Evolutionary conservation across 2,797 vertebrate species (phyloP).

Genomic region (Acomys russatus): DNA sequence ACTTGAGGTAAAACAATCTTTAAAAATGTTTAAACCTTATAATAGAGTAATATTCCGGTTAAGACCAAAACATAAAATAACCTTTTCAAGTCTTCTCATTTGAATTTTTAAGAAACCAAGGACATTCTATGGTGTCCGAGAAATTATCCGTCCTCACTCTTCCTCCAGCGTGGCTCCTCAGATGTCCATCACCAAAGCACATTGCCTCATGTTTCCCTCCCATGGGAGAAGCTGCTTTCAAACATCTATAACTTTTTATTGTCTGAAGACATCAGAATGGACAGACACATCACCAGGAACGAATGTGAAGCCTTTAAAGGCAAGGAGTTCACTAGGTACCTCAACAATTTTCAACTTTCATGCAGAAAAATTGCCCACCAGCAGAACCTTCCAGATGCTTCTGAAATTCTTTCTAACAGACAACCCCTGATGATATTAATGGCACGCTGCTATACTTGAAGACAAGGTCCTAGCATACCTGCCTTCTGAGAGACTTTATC

Average conservation of each 20-base stretch:
- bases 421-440: too few species aligned
- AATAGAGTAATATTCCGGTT: slow-evolving; percentile 42
- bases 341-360: neutral
- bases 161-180: neutral
- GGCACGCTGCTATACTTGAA: too few species aligned
- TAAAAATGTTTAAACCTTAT: slow-evolving; percentile 35
- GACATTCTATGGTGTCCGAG: neutral
- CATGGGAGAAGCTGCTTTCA: neutral
- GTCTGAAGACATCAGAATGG: neutral
- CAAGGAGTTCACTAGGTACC: neutral
- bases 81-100: neutral
- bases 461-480: too few species aligned
- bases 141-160: neutral
- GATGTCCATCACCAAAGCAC: neutral
- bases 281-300: slow-evolving; percentile 20
- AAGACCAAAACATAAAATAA: neutral
- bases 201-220: neutral
- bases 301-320: neutral
- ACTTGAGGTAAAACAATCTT: slow-evolving; percentile 35
- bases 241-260: neutral
- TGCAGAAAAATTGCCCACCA: neutral
- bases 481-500: too few species aligned
- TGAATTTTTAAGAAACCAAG: neutral
- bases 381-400: neutral
- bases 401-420: too few species aligned